Evolutionary conservation across 2,113 vertebrate species (phyloP).

Genomic region (Xenopus borealis): DNA sequence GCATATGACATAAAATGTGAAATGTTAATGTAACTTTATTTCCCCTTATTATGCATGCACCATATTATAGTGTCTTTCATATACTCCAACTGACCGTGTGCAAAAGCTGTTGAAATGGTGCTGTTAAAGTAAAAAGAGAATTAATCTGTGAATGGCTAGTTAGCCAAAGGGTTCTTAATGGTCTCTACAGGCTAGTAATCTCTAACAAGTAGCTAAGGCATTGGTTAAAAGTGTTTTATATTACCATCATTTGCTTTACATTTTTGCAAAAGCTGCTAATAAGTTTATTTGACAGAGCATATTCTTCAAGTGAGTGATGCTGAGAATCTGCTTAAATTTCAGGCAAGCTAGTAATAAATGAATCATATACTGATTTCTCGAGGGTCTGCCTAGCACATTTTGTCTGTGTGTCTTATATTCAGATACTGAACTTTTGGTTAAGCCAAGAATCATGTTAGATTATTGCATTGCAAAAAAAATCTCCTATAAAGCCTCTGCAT

Average conservation of each 20-base stretch:
- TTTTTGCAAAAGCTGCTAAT: conserved; percentile 63
- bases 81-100: conserved; percentile 68
- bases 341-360: neutral
- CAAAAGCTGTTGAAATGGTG: conserved; percentile 72
- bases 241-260: conserved; percentile 72
- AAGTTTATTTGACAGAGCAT: conserved; percentile 56
- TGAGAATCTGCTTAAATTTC: conserved; percentile 45
- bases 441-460: too few relatives aligned
- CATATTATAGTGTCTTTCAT: conserved; percentile 82
- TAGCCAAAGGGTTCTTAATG: conserved; percentile 77
- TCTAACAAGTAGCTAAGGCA: conserved; percentile 71
- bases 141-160: conserved; percentile 78
- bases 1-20: conserved; percentile 72
- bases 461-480: too few relatives aligned
- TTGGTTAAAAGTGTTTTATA: conserved; percentile 66
- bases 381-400: neutral
- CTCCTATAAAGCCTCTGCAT: too few relatives aligned
- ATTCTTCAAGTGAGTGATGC: conserved; percentile 48
- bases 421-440: too few relatives aligned
- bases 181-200: conserved; percentile 78
- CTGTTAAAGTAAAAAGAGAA: conserved; percentile 74
- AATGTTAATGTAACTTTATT: conserved; percentile 79
- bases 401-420: too few relatives aligned
- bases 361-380: neutral
- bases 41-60: conserved; percentile 79